These are phyloP conservation scores for Crotalus adamanteus DNA, from an alignment of 2,797 vertebrate genomes.

Conservation along the genomic window DNA sequence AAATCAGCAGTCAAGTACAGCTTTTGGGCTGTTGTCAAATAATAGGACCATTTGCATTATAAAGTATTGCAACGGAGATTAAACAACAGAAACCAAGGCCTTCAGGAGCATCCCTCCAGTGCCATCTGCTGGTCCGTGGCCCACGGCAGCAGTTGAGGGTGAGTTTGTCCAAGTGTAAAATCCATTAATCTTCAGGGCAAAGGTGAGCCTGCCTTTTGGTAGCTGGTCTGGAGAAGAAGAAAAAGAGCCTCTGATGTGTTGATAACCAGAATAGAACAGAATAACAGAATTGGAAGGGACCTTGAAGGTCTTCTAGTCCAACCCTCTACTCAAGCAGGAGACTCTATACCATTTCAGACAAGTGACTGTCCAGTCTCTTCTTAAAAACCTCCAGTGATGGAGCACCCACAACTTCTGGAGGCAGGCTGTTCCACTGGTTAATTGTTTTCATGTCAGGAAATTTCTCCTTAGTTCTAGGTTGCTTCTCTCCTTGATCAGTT, in stretches of 20 bases:
- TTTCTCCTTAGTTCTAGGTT: too few relatives aligned
- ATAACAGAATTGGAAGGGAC: not conserved
- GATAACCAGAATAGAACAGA: not conserved
- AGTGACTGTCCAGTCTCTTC: too few relatives aligned
- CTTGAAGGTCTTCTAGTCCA: not conserved
- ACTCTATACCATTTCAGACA: too few relatives aligned
- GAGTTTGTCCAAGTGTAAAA: not conserved
- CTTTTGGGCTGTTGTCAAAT: not conserved
- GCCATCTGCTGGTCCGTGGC: not conserved
- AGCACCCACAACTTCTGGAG: too few relatives aligned
- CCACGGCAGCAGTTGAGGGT: not conserved
- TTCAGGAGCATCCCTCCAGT: not conserved
- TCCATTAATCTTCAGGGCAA: not conserved
- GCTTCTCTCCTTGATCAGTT: too few relatives aligned
- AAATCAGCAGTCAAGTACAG: not conserved
- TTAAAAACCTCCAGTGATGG: too few relatives aligned
- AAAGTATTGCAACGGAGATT: not conserved
- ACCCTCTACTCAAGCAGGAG: not conserved
- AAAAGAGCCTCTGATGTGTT: not conserved
- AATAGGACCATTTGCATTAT: too few relatives aligned
- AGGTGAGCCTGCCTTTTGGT: too few relatives aligned
- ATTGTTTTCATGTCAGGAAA: too few relatives aligned
- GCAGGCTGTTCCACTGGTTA: too few relatives aligned
- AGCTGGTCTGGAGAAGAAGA: not conserved
- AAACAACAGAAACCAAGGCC: fast-evolving